Conservation (phyloP, 2,797 vertebrate genomes). For the Avahi laniger region DNA sequence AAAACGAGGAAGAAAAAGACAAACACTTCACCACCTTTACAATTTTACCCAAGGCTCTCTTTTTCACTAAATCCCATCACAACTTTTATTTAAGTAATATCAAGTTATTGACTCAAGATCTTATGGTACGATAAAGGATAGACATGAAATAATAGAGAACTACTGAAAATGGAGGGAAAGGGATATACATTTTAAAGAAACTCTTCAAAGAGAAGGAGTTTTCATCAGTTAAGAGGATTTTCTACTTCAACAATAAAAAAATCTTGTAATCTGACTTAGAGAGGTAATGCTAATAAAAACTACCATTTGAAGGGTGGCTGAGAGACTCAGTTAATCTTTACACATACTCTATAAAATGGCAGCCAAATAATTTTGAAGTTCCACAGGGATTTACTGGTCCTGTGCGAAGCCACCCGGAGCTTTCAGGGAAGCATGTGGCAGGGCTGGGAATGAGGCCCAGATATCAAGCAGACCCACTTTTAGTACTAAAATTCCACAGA, state of each 20-base stretch:
- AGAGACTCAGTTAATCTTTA: not conserved
- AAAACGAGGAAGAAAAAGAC: not conserved
- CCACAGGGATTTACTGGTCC: not conserved
- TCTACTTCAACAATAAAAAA: not conserved
- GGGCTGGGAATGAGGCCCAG: not conserved
- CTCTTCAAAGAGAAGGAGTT: not conserved
- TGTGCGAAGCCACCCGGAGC: not conserved
- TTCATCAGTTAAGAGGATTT: constrained; percentile 39
- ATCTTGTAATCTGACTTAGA: constrained; percentile 19
- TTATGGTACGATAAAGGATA: not conserved
- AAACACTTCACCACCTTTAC: not conserved
- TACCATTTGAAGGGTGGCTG: not conserved
- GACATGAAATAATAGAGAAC: not conserved
- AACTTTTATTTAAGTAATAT: constrained; percentile 47
- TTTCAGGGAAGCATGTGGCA: not conserved
- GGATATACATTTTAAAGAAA: not conserved
- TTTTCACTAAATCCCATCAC: constrained; percentile 41
- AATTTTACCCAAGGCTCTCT: not conserved
- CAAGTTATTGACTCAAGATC: constrained; percentile 30
- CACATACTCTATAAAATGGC: not conserved
- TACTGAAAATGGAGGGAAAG: not conserved
- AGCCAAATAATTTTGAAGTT: not conserved
- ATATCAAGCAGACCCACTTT: not conserved
- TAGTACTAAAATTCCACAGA: not conserved
- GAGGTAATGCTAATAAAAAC: not conserved